Percentiles rank a stretch among this genome's conserved stretches.
Evolutionary conservation across 2,888 invertebrate species (phyloP).

Genomic region (Drosophila melanocephala): DNA sequence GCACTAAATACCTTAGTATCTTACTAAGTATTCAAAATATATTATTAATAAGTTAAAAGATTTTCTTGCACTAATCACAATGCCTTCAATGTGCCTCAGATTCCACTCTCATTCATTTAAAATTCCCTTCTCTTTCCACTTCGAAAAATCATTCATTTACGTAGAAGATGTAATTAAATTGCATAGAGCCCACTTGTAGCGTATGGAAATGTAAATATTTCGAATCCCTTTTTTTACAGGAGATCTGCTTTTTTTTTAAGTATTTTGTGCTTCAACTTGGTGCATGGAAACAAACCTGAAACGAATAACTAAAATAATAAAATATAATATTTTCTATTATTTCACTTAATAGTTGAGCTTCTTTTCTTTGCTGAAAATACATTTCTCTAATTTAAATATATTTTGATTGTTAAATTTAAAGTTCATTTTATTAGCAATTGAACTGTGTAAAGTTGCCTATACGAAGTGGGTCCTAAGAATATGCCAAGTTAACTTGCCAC

Average conservation of each 20-base stretch:
- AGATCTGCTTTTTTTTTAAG: no score
- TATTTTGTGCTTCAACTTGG: no score
- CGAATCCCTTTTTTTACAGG: neutral
- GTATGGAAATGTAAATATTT: neutral
- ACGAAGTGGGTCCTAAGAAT: constrained; percentile 16
- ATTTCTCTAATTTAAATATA: neutral
- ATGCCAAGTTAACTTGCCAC: constrained; percentile 59
- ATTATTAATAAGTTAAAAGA: neutral
- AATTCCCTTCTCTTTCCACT: neutral
- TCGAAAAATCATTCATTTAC: neutral
- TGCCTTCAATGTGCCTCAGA: neutral
- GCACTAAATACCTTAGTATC: neutral
- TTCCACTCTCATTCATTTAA: neutral
- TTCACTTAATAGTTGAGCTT: neutral
- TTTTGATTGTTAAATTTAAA: neutral
- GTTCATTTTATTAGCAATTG: constrained; percentile 6
- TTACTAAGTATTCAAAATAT: neutral
- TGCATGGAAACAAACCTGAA: no score
- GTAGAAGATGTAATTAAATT: neutral
- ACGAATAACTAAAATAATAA: no score
- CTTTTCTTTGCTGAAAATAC: neutral
- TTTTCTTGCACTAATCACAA: no score
- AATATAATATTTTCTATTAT: no score
- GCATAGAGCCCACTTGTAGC: no score
- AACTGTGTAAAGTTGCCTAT: neutral